These are phyloP conservation scores for Petrophora chlorosata DNA, from an alignment of 2,888 invertebrate species.

Conservation along the genomic window DNA sequence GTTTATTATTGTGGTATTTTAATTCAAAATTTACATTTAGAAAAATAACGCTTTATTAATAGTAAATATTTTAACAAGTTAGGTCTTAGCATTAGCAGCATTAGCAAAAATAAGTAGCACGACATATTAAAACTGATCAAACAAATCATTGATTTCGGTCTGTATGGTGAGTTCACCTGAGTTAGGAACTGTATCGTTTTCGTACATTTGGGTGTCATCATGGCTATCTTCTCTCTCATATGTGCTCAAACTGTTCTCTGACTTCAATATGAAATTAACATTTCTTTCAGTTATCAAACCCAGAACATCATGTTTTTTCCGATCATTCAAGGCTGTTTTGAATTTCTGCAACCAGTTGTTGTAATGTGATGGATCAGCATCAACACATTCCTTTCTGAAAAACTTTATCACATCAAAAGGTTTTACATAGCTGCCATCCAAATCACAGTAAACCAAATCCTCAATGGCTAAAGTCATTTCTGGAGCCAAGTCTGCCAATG, in stretches of 20 bases:
- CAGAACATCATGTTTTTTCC: slow-evolving; percentile 56
- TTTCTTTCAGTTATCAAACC: slow-evolving; percentile 56
- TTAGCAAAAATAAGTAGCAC: too few relatives aligned
- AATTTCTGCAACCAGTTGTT: slow-evolving; percentile 71
- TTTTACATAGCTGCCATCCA: slow-evolving; percentile 67
- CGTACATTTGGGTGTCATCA: slow-evolving; percentile 72
- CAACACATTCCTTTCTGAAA: slow-evolving; percentile 67
- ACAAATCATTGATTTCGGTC: slow-evolving; percentile 70
- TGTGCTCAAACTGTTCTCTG: slow-evolving; percentile 64
- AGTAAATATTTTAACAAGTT: slow-evolving; percentile 11
- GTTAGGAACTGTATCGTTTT: slow-evolving; percentile 70
- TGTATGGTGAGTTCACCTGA: slow-evolving; percentile 61
- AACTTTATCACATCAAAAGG: slow-evolving; percentile 61
- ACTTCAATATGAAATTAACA: slow-evolving; percentile 62
- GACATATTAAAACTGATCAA: slow-evolving; percentile 68
- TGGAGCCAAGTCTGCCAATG: slow-evolving; percentile 51
- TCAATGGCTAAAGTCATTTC: slow-evolving; percentile 71
- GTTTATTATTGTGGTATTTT: slow-evolving; percentile 40
- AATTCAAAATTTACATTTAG: too few relatives aligned
- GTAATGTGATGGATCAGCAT: slow-evolving; percentile 59
- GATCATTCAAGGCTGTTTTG: slow-evolving; percentile 54
- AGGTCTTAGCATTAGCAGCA: too few relatives aligned
- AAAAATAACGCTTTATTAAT: too few relatives aligned
- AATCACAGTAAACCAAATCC: slow-evolving; percentile 62
- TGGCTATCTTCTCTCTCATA: slow-evolving; percentile 55